Conservation (phyloP, 2,113 vertebrate species). For the Anolis sagrei region DNA sequence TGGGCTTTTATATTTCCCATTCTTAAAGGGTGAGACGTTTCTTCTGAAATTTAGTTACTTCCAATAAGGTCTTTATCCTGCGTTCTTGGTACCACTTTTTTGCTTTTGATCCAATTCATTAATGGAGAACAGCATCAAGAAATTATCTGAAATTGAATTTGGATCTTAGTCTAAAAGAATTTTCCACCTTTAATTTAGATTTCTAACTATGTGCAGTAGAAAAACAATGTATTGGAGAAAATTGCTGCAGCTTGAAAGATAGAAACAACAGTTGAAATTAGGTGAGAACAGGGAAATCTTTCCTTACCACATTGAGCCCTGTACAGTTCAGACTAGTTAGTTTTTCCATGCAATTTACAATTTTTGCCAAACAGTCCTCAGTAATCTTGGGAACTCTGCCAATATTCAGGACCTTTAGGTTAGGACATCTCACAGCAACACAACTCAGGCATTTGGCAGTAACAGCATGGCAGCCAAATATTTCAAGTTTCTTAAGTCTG, state of each 20-base stretch:
- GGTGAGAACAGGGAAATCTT: background rate
- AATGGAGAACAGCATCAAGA: no score
- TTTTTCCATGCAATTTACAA: constrained; percentile 58
- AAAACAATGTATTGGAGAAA: no score
- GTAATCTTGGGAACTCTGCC: constrained; percentile 70
- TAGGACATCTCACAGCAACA: constrained; percentile 46
- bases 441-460: constrained; percentile 56
- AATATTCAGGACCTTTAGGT: constrained; percentile 62
- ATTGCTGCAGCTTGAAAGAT: background rate
- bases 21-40: no score
- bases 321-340: constrained; percentile 65
- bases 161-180: no score
- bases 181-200: no score
- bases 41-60: no score
- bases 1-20: no score
- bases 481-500: constrained; percentile 57
- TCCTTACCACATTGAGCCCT: constrained; percentile 67
- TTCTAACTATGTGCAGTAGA: no score
- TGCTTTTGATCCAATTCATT: no score
- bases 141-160: no score
- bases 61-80: no score
- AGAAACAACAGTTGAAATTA: background rate
- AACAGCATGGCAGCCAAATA: constrained; percentile 68
- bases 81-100: no score
- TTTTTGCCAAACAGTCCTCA: constrained; percentile 48